Evolutionary conservation across 2,113 vertebrate species (phyloP), one percentile per base, ranked within the genome.

Genomic region (Microcebus griseorufus): DNA sequence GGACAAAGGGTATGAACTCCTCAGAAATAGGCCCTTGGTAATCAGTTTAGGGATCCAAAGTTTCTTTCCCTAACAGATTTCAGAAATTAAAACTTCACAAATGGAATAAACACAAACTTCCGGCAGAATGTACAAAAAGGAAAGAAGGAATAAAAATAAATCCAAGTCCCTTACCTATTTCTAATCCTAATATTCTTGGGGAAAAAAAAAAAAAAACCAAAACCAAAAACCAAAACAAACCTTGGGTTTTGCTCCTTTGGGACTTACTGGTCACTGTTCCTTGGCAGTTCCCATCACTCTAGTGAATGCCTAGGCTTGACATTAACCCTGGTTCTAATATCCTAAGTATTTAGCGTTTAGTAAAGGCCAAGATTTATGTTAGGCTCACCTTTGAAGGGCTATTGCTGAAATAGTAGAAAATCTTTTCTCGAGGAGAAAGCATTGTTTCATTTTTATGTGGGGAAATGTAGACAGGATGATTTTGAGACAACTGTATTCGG

Each of bases 321-420:
- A 67, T 2, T 16, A 65, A 42, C 27, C 5, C 51, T 78, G 7
- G 27, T 16, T 80, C 53, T 62, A 12, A 76, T 10, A 39, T 42
- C 48, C 48, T 11, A 14, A 48, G n/a, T 20, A n/a, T 48, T 76
- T 16, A 22, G 60, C 12, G 32, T 32, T n/a, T 53, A 39, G 12
- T 51, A 67, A 81, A 70, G 39, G 23, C 39, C 34, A 85, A 64
- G 42, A 51, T 48, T 48, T 69, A 73, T 4, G 16, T 82, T 34
- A 1, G 11, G 80, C 99, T 99, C 93, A 99, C 99, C 97, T 99
- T 99, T 0, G 99, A 99, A 2, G 99, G 99, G 97, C 99, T 99
- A 97, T 98, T 99, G 98, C 99, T 99, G 98, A 99, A 99, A 97
- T 99, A 99, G 97, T 99, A 99, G 97, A 98, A 99, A 75, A 99